A percentile compares a stretch with the other conserved stretches of the same genome.
Evolutionary conservation across 2,888 invertebrate genomes (phyloP).

Genomic region (Melanophora roralis): DNA sequence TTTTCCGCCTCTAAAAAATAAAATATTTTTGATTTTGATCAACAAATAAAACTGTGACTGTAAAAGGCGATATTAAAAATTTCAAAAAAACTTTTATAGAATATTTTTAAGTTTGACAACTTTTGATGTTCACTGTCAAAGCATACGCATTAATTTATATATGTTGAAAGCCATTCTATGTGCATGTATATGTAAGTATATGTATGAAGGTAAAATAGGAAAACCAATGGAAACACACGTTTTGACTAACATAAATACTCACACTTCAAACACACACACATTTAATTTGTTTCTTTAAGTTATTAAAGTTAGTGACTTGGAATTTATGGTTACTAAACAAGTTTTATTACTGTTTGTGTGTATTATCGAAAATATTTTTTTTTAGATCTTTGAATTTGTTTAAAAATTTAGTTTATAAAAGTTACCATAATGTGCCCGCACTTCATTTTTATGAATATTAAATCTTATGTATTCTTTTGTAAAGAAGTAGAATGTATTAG

Average conservation of each 20-base stretch:
- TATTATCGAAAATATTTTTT: not conserved
- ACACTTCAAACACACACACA: not conserved
- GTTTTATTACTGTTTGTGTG: not conserved
- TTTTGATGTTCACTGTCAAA: conserved; percentile 3
- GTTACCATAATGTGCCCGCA: too few species aligned
- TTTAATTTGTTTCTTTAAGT: conserved; percentile 34
- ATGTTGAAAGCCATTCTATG: not conserved
- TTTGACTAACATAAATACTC: not conserved
- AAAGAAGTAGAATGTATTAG: too few species aligned
- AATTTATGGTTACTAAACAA: conserved; percentile 36
- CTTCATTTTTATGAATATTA: too few species aligned
- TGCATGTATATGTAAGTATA: not conserved
- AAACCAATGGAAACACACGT: not conserved
- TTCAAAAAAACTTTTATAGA: not conserved
- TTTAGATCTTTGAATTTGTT: conserved; percentile 10
- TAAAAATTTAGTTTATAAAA: conserved; percentile 37
- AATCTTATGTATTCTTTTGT: too few species aligned
- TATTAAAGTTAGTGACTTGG: conserved; percentile 56
- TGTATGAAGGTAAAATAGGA: conserved; percentile 8
- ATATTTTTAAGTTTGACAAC: not conserved
- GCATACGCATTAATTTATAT: not conserved
- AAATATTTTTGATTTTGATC: too few species aligned
- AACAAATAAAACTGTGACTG: too few species aligned
- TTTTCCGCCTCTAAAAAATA: too few species aligned
- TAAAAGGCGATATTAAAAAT: too few species aligned